Evolutionary conservation across 2,113 vertebrate genomes (phyloP).

Genomic region (Gadus macrocephalus): DNA sequence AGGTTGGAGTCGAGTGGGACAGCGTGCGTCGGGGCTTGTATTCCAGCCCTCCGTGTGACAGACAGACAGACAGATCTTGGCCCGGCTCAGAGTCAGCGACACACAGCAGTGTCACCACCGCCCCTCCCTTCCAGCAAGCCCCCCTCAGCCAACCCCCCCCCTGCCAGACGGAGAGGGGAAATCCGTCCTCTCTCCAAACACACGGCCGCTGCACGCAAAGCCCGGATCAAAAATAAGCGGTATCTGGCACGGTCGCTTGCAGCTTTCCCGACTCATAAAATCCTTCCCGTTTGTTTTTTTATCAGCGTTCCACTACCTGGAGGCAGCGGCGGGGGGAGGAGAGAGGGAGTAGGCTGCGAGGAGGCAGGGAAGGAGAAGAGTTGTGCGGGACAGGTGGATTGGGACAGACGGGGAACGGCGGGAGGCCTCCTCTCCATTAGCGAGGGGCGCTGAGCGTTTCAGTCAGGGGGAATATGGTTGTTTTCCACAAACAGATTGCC

Average conservation of each 20-base stretch:
- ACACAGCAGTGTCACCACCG: constrained; percentile 15
- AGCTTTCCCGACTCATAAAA: constrained; percentile 46
- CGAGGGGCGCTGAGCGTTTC: constrained; percentile 14
- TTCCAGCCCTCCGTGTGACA: not conserved
- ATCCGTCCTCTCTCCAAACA: constrained; percentile 41
- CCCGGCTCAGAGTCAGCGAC: constrained; percentile 43
- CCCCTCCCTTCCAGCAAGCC: constrained; percentile 12
- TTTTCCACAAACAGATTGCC: constrained; percentile 45
- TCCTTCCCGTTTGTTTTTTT: constrained; percentile 36
- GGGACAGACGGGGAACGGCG: not conserved
- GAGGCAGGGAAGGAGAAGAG: not conserved
- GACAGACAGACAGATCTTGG: constrained; percentile 38
- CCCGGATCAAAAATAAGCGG: constrained; percentile 39
- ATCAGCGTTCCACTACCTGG: constrained; percentile 5
- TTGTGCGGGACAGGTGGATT: not conserved
- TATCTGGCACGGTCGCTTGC: constrained; percentile 38
- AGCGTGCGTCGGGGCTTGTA: too few relatives aligned
- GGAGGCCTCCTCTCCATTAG: constrained; percentile 13
- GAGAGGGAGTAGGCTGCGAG: not conserved
- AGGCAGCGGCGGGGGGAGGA: not conserved
- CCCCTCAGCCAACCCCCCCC: constrained; percentile 29
- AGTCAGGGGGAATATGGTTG: too few relatives aligned
- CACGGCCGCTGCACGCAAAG: constrained; percentile 40
- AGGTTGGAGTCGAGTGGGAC: too few relatives aligned
- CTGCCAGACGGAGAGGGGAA: constrained; percentile 16